Evolutionary conservation across 2,797 vertebrate species (phyloP), one percentile per base, ranked within the genome.

Genomic region (Steatocranus sp.): DNA sequence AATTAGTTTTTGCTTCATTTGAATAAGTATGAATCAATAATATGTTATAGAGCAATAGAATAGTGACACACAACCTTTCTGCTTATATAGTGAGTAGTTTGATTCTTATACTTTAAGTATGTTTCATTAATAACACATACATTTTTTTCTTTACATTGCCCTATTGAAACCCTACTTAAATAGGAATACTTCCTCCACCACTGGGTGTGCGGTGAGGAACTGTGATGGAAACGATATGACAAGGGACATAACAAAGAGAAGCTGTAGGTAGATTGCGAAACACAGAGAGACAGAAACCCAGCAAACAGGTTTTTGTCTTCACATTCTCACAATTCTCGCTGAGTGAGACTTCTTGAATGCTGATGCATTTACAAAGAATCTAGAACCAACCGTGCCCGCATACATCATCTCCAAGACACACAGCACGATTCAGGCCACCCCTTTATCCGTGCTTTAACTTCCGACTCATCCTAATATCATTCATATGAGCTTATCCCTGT

Each of bases 271-370:
- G n/a, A 41, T 63, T 11, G 17, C 1, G 7, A 48, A 38, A 30
- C 36, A 63, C 25, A 50, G 15, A 46, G 27, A 75, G 8, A 43
- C 58, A 75, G 36, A 88, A 90, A 90, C 88, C 75, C 15, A 61
- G 51, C 76, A 7, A 80, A 78, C 94, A 84, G 87, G 93, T 94
- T 94, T 73, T 63, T 8, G 58, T n/a, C 1, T 83, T n/a, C 17
- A 27, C 48, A 89, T 91, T 90, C 89, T 76, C 68, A 17, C 48
- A 81, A 86, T 94, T 93, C 93, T 83, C 83, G 90, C 81, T 61
- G 25, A 84, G 82, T 91, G 81, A 90, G 88, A 83, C 63, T 83
- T 86, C 82, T 84, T 41, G 11, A 54, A 61, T 56, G 20, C 6
- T 92, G 76, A 91, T 86, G 90, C 81, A 90, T 63, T 54, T 3